Conservation (phyloP, 1,140 invertebrate species). For the Chlorops oryzae region DNA sequence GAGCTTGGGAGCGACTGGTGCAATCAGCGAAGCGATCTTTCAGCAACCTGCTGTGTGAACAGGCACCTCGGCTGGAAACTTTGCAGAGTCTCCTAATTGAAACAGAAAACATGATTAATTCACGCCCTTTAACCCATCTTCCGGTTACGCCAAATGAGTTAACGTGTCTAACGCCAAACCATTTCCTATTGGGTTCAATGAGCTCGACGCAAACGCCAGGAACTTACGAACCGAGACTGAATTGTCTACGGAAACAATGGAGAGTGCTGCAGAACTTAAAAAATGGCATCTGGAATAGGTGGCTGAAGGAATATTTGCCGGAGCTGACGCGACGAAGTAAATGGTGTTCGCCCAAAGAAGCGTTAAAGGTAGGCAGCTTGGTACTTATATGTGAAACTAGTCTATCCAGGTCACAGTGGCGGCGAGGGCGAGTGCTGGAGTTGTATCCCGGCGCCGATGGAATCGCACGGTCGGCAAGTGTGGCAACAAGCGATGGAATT, state of each 20-base stretch:
- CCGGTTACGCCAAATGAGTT: too few relatives aligned
- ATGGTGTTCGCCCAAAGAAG: constrained; percentile 20
- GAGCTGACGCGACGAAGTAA: constrained; percentile 20
- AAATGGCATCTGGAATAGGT: constrained; percentile 28
- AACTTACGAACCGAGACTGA: neutral
- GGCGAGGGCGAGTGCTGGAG: neutral
- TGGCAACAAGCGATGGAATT: neutral
- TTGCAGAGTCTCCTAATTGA: constrained; percentile 9
- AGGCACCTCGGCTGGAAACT: constrained; percentile 7
- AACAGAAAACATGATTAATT: constrained; percentile 21
- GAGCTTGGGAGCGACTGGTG: constrained; percentile 19
- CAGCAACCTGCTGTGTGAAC: constrained; percentile 1
- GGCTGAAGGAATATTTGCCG: constrained; percentile 26
- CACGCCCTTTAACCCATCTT: constrained; percentile 23
- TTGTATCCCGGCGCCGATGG: constrained; percentile 17
- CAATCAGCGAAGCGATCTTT: constrained; percentile 11
- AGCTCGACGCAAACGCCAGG: neutral
- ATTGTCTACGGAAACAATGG: constrained; percentile 20
- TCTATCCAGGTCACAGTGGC: constrained; percentile 9
- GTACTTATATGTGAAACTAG: constrained; percentile 26
- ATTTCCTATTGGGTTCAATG: too few relatives aligned
- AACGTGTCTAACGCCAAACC: too few relatives aligned
- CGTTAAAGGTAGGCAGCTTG: constrained; percentile 23
- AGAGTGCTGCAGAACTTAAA: constrained; percentile 21
- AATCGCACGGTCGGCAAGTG: neutral